Conservation (phyloP, 2,797 vertebrate species). For the Neosilurus hyrtlii region DNA sequence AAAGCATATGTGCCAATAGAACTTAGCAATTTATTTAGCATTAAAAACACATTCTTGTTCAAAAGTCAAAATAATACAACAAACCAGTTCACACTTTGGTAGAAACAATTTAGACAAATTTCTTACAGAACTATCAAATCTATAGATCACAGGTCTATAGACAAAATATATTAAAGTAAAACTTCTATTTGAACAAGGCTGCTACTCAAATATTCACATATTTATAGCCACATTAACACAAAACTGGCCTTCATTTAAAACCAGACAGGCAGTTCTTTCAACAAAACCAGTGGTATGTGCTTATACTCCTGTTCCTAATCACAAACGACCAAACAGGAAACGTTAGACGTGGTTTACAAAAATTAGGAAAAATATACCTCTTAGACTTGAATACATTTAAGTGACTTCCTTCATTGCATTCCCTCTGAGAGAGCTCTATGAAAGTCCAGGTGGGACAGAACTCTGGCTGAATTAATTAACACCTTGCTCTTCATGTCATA, state of each 20-base stretch:
- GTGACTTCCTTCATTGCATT: constrained; percentile 55
- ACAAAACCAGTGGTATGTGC: constrained; percentile 86
- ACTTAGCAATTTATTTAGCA: constrained; percentile 71
- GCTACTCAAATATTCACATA: constrained; percentile 60
- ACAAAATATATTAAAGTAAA: constrained; percentile 73
- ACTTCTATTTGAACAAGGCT: constrained; percentile 71
- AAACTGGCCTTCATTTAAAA: constrained; percentile 75
- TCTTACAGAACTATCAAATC: constrained; percentile 56
- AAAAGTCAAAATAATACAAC: constrained; percentile 55
- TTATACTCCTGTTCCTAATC: constrained; percentile 70
- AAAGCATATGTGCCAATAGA: constrained; percentile 57
- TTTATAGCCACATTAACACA: constrained; percentile 38
- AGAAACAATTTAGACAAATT: constrained; percentile 54
- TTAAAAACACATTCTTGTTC: constrained; percentile 61
- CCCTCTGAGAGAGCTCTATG: constrained; percentile 53
- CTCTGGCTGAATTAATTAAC: constrained; percentile 51
- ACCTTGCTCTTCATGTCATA: constrained; percentile 21
- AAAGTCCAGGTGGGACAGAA: constrained; percentile 53
- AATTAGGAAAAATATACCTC: constrained; percentile 55
- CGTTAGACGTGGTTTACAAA: constrained; percentile 50
- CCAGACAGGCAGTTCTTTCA: constrained; percentile 89
- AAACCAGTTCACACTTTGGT: constrained; percentile 52
- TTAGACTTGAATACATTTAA: constrained; percentile 54
- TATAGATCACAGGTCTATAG: constrained; percentile 64
- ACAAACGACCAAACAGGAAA: constrained; percentile 75